phyloP scores from a whole-genome alignment of 2,113 vertebrate species.

The Xiphophorus couchianus region DNA sequence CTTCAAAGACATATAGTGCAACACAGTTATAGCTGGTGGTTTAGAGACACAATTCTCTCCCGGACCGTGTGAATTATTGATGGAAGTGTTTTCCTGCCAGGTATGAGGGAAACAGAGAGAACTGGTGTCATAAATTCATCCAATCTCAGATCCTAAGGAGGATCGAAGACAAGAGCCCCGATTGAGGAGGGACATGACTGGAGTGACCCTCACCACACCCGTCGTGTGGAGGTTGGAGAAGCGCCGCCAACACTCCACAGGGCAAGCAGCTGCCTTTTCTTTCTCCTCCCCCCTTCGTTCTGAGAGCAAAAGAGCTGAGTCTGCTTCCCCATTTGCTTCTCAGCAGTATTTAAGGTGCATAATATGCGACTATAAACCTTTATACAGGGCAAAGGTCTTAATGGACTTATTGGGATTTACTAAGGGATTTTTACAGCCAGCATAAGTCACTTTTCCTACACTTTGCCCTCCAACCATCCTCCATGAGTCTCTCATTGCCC shows the following conservation, averaged over 20 bases:
- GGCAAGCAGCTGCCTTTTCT: slow-evolving; percentile 80
- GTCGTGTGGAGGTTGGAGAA: slow-evolving; percentile 68
- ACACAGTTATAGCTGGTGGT: slow-evolving; percentile 38
- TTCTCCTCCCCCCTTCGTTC: slow-evolving; percentile 42
- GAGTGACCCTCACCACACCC: slow-evolving; percentile 22
- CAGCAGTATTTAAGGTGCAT: slow-evolving; percentile 60
- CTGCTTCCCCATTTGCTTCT: slow-evolving; percentile 47
- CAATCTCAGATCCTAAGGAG: slow-evolving; percentile 30
- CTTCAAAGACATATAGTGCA: slow-evolving; percentile 41
- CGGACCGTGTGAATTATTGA: slow-evolving; percentile 62
- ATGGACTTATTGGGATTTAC: slow-evolving; percentile 71
- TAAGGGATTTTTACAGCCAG: slow-evolving; percentile 61
- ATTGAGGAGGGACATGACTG: slow-evolving; percentile 58
- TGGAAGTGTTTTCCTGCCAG: slow-evolving; percentile 62
- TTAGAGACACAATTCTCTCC: slow-evolving; percentile 46
- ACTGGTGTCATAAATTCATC: slow-evolving; percentile 48
- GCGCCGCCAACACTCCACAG: slow-evolving; percentile 74
- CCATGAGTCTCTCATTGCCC: slow-evolving; percentile 56
- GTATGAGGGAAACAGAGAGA: slow-evolving; percentile 50
- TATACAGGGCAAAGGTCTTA: slow-evolving; percentile 60
- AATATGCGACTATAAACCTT: slow-evolving; percentile 58
- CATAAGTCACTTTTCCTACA: slow-evolving; percentile 53
- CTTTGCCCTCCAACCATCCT: slow-evolving; percentile 53
- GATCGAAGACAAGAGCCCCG: slow-evolving; percentile 51
- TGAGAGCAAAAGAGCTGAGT: slow-evolving; percentile 50